Conservation (phyloP, 2,888 invertebrate species). For the Apotomis turbidana region DNA sequence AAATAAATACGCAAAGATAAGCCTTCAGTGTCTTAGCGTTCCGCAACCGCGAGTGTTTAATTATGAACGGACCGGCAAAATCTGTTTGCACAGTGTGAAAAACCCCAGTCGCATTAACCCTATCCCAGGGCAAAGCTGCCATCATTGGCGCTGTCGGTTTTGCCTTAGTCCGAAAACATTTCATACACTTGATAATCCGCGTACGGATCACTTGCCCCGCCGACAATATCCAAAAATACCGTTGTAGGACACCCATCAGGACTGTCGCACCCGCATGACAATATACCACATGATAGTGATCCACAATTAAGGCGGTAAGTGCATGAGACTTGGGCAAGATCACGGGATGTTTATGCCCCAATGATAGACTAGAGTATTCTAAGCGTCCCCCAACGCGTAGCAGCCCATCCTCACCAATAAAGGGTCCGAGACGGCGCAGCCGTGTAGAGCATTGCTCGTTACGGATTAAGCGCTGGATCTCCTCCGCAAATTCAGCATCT, state of each 20-base stretch:
- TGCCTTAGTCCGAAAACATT: too few relatives aligned
- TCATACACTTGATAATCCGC: neutral
- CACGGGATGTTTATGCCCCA: too few relatives aligned
- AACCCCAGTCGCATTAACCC: conserved; percentile 14
- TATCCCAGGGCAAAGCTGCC: conserved; percentile 8
- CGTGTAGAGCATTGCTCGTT: too few relatives aligned
- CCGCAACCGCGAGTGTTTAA: conserved; percentile 1
- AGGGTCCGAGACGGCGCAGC: too few relatives aligned
- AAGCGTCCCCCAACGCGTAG: too few relatives aligned
- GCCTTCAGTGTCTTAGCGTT: neutral
- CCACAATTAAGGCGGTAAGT: neutral
- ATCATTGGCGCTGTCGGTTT: conserved; percentile 3
- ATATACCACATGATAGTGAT: neutral
- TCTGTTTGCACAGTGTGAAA: conserved; percentile 29
- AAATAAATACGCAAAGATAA: conserved; percentile 21
- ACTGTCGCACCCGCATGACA: conserved; percentile 1
- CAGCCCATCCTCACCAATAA: too few relatives aligned
- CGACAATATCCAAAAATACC: conserved; percentile 9
- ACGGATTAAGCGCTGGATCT: too few relatives aligned
- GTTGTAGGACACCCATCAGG: neutral
- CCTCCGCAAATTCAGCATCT: too few relatives aligned
- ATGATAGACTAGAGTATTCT: too few relatives aligned
- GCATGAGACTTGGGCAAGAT: too few relatives aligned
- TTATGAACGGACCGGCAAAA: conserved; percentile 17
- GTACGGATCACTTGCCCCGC: conserved; percentile 4